A percentile compares a stretch with the other conserved stretches of the same genome.
phyloP scores from a whole-genome alignment of 1,140 invertebrate species.

The Venustaconcha ellipsiformis region DNA sequence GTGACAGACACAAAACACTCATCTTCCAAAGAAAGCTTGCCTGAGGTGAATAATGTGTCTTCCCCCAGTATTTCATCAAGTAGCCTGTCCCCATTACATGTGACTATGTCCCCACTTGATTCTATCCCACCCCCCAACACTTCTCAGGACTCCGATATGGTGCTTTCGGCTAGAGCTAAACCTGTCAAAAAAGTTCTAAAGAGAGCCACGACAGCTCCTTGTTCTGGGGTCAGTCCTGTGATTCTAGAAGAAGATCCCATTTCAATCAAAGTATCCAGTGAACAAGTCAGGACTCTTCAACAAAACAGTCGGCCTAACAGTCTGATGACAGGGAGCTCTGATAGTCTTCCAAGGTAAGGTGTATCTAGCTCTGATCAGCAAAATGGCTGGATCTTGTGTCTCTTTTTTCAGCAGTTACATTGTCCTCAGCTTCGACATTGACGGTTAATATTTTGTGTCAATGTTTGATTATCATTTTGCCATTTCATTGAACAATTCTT shows the following conservation, averaged over 20 bases:
- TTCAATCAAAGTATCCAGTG: slow-evolving; percentile 4
- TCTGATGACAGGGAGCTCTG: slow-evolving; percentile 63
- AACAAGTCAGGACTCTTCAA: slow-evolving; percentile 18
- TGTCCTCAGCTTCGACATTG: too few relatives aligned
- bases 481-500: too few relatives aligned
- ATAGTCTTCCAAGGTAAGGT: slow-evolving; percentile 64
- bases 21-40: too few relatives aligned
- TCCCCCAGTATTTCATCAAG: too few relatives aligned
- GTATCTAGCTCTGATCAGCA: neutral
- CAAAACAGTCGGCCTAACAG: slow-evolving; percentile 49
- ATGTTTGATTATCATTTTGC: too few relatives aligned
- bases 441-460: too few relatives aligned
- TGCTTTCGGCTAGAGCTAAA: slow-evolving; percentile 17
- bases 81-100: too few relatives aligned
- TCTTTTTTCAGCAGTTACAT: too few relatives aligned
- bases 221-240: slow-evolving; percentile 34
- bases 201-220: slow-evolving; percentile 37
- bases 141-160: neutral
- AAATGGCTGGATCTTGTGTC: too few relatives aligned
- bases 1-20: too few relatives aligned
- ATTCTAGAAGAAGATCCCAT: slow-evolving; percentile 39
- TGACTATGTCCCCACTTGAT: neutral
- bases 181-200: slow-evolving; percentile 49
- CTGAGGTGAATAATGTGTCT: too few relatives aligned
- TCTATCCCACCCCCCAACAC: neutral